phyloP scores from a whole-genome alignment of 1,140 invertebrate species.

The Drosophila sp. region DNA sequence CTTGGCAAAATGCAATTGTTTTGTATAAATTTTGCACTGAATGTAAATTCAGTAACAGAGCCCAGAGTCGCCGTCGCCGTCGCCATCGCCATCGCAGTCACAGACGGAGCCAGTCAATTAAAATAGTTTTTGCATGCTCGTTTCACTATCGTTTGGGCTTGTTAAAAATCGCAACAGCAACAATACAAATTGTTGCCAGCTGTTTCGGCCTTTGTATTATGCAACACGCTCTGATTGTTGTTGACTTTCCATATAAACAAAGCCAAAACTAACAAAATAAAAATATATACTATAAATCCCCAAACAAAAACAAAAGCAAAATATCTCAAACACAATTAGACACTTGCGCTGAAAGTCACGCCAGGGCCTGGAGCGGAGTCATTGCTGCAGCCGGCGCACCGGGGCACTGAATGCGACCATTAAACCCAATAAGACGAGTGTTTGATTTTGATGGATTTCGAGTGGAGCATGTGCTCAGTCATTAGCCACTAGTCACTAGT shows the following conservation, averaged over 20 bases:
- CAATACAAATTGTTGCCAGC: slow-evolving; percentile 51
- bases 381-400: neutral
- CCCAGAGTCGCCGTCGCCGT: neutral
- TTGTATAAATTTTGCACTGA: slow-evolving; percentile 70
- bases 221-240: slow-evolving; percentile 83
- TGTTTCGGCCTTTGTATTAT: slow-evolving; percentile 71
- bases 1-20: slow-evolving; percentile 78
- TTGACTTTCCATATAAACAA: slow-evolving; percentile 44
- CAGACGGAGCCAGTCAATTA: slow-evolving; percentile 67
- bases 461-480: slow-evolving; percentile 41
- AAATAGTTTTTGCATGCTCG: slow-evolving; percentile 78
- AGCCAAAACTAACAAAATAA: slow-evolving; percentile 5
- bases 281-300: slow-evolving; percentile 33
- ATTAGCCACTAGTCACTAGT: slow-evolving; percentile 46
- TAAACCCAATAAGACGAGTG: slow-evolving; percentile 47
- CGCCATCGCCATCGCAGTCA: slow-evolving; percentile 6
- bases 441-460: slow-evolving; percentile 69
- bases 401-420: slow-evolving; percentile 3
- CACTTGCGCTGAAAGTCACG: slow-evolving; percentile 75
- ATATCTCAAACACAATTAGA: slow-evolving; percentile 71
- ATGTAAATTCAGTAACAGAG: slow-evolving; percentile 18
- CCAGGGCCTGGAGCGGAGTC: slow-evolving; percentile 26
- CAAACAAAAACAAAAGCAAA: slow-evolving; percentile 35
- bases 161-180: slow-evolving; percentile 66
- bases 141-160: slow-evolving; percentile 81